Conservation (phyloP, 2,113 vertebrate genomes). For the Myotis yumanensis region DNA sequence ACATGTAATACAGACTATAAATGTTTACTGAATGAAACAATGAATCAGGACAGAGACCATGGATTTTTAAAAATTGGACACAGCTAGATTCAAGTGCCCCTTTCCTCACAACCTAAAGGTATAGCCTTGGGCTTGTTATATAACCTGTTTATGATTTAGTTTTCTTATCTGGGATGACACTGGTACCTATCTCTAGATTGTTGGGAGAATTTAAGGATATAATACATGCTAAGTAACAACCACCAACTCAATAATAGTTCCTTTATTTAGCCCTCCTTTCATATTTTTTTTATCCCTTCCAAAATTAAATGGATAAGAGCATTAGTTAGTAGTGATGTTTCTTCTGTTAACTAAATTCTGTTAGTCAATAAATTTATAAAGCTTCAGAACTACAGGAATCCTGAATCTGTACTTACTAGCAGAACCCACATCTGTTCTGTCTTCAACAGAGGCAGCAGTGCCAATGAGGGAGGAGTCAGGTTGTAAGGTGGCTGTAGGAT, state of each 20-base stretch:
- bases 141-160: not conserved
- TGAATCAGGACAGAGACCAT: not conserved
- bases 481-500: not conserved
- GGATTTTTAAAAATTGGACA: not conserved
- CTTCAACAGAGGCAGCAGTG: not conserved
- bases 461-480: fast-evolving
- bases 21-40: not conserved
- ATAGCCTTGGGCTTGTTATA: not conserved
- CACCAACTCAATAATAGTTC: not conserved
- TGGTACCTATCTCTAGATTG: not conserved
- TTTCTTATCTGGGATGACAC: not conserved
- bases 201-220: not conserved
- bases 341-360: not conserved
- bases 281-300: not conserved
- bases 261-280: not conserved
- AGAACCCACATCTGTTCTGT: not conserved
- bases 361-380: not conserved
- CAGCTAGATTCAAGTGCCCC: not conserved
- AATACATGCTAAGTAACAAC: not conserved
- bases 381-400: not conserved
- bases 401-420: not conserved
- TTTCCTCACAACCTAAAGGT: not conserved
- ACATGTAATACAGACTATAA: not conserved
- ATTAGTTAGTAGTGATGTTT: not conserved
- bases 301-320: not conserved